phyloP scores from a whole-genome alignment of 2,113 vertebrate species.

The Brachyhypopomus gauderio region DNA sequence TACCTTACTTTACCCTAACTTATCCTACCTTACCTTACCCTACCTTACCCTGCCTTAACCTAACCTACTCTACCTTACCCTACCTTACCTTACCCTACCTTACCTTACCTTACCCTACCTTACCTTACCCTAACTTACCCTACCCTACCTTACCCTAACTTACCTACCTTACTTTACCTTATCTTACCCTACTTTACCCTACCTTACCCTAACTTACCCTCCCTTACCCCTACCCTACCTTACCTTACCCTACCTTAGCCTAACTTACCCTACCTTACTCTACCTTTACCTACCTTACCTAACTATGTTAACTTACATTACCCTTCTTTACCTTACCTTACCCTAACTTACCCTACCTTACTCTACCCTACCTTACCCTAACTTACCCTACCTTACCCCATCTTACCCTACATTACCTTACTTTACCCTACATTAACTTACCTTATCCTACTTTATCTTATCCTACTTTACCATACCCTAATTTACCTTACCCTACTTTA shows the following conservation, averaged over 20 bases:
- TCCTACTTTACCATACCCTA: too few relatives aligned
- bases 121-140: too few relatives aligned
- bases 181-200: not conserved
- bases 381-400: not conserved
- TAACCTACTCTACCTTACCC: not conserved
- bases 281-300: not conserved
- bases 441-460: too few relatives aligned
- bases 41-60: not conserved
- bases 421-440: too few relatives aligned
- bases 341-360: not conserved
- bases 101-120: not conserved
- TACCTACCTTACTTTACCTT: not conserved
- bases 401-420: too few relatives aligned
- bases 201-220: not conserved
- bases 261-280: not conserved
- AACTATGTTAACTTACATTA: not conserved
- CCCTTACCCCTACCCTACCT: too few relatives aligned
- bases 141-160: too few relatives aligned
- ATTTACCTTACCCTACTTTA: too few relatives aligned
- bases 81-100: not conserved
- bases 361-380: not conserved
- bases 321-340: not conserved
- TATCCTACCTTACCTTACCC: not conserved
- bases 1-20: too few relatives aligned
- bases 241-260: too few relatives aligned